Conservation (phyloP, 2,888 invertebrate genomes). For the Nasonia oneida region DNA sequence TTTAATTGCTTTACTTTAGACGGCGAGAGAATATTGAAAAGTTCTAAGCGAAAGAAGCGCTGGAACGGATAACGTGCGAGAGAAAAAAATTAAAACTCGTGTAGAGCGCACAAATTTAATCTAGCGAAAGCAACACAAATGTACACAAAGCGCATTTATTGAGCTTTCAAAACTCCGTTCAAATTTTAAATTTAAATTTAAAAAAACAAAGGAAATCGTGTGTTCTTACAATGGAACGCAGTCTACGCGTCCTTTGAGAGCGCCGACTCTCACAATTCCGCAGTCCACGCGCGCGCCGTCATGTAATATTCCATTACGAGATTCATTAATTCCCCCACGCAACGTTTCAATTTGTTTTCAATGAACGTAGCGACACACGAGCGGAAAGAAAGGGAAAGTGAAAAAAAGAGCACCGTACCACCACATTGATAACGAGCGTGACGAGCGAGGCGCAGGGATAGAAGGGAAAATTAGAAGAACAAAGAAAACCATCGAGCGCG, state of each 20-base stretch:
- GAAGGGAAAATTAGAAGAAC: constrained; percentile 55
- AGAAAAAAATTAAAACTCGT: not conserved
- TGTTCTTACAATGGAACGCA: not conserved
- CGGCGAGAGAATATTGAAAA: constrained; percentile 34
- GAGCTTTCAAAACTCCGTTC: not conserved
- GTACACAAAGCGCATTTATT: not conserved
- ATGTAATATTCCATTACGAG: constrained; percentile 33
- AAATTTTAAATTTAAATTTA: not conserved
- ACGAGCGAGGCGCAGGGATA: not conserved
- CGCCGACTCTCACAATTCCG: not conserved
- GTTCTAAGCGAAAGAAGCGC: not conserved
- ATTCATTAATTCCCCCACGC: constrained; percentile 15
- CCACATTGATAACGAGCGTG: constrained; percentile 40
- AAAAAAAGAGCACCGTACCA: constrained; percentile 2
- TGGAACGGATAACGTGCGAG: not conserved
- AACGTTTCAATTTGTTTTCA: constrained; percentile 30
- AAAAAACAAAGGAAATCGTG: not conserved
- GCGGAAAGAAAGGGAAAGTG: not conserved
- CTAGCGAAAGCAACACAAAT: not conserved
- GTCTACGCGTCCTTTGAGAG: not conserved
- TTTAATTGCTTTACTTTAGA: constrained; percentile 41
- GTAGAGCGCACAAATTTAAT: not conserved
- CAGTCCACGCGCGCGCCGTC: not conserved
- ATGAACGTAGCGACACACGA: not conserved
- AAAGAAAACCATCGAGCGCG: constrained; percentile 38